A percentile compares a stretch with the other conserved stretches of the same genome.
Conservation (phyloP, 2,113 vertebrate species). For the Neolamprologus devosi region DNA sequence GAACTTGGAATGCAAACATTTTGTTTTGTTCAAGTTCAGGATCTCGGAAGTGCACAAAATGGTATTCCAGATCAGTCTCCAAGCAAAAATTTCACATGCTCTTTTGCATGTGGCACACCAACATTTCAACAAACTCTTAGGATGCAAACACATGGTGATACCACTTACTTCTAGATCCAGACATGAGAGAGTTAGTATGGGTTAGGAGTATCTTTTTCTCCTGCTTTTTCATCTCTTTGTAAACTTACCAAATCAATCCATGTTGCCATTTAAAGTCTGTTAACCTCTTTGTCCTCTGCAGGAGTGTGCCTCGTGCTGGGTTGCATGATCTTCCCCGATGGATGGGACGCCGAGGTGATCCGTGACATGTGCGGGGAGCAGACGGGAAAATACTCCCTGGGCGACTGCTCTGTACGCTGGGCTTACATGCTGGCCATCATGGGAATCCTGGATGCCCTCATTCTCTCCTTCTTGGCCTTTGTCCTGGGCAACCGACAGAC, state of each 20-base stretch:
- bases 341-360: conserved; percentile 95
- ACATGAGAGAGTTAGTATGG: not conserved
- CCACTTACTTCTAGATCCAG: not conserved
- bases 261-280: not conserved
- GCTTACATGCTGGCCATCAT: conserved; percentile 96
- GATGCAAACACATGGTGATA: not conserved
- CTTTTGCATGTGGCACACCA: not conserved
- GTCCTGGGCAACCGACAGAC: conserved; percentile 96
- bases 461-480: conserved; percentile 94
- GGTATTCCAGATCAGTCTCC: not conserved
- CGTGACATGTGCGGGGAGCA: conserved; percentile 93
- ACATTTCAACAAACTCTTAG: not conserved
- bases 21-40: not conserved
- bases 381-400: conserved; percentile 91
- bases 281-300: conserved; percentile 48
- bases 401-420: conserved; percentile 93
- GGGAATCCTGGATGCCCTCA: conserved; percentile 93
- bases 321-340: conserved; percentile 96
- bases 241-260: not conserved
- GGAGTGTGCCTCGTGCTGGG: conserved; percentile 94
- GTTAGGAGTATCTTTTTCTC: not conserved
- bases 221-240: not conserved
- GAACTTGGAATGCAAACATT: not conserved
- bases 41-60: not conserved
- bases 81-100: not conserved